A percentile compares a stretch with the other conserved stretches of the same genome.
These are phyloP conservation scores for Okapia johnstoni DNA, from an alignment of 2,113 vertebrate species.

Conservation along the genomic window DNA sequence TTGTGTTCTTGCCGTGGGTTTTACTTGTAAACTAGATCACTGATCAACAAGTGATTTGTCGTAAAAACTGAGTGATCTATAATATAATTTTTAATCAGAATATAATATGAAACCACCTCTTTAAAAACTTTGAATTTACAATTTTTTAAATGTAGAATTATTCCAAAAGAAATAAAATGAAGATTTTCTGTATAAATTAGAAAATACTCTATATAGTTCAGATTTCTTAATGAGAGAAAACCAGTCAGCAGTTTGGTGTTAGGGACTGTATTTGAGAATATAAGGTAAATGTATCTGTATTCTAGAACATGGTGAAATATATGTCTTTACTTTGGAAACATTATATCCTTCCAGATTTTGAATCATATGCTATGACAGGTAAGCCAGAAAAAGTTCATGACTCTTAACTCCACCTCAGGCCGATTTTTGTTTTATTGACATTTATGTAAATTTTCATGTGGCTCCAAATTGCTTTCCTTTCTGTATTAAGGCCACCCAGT, in stretches of 20 bases:
- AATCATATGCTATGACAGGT: neutral
- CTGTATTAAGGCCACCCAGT: neutral
- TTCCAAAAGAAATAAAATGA: slow-evolving; percentile 13
- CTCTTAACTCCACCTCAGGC: neutral
- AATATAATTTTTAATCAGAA: neutral
- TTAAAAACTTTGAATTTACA: neutral
- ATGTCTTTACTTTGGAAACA: neutral
- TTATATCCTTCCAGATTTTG: neutral
- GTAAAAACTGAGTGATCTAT: slow-evolving; percentile 4
- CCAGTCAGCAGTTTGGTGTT: neutral
- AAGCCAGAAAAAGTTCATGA: neutral
- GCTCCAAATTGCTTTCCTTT: neutral
- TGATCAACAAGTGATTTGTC: neutral
- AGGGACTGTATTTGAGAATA: neutral
- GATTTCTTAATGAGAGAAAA: slow-evolving; percentile 22
- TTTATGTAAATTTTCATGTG: neutral
- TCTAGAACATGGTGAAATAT: neutral
- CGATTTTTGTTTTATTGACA: neutral
- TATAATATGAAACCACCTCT: neutral
- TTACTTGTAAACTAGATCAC: neutral
- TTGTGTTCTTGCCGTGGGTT: neutral
- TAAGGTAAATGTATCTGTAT: neutral
- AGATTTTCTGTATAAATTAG: slow-evolving; percentile 16
- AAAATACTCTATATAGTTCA: neutral
- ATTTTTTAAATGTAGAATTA: neutral